These are phyloP conservation scores for Poliocrania exsul DNA, from an alignment of 2,797 vertebrate species.

Conservation along the genomic window DNA sequence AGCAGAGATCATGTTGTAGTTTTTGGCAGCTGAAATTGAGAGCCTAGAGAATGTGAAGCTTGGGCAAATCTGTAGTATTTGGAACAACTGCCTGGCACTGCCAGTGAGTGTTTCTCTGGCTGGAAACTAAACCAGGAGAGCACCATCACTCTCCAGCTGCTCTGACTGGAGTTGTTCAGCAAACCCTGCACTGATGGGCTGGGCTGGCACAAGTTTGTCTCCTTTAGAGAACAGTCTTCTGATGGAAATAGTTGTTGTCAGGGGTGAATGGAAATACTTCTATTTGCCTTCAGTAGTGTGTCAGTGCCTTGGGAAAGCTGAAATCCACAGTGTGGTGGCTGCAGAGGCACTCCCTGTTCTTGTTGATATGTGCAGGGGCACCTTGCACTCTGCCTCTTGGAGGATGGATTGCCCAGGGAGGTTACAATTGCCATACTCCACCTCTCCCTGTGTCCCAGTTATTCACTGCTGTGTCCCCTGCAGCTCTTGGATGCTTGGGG, in stretches of 20 bases:
- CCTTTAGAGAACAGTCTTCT: not conserved
- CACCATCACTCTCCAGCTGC: not conserved
- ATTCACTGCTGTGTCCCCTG: not conserved
- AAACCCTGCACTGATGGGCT: not conserved
- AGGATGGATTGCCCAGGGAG: not conserved
- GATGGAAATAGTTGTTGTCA: not conserved
- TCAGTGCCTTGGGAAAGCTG: not conserved
- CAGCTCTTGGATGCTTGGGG: not conserved
- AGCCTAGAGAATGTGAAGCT: constrained; percentile 14
- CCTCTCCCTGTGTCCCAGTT: not conserved
- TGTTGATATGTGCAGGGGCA: not conserved
- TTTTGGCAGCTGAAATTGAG: constrained; percentile 31
- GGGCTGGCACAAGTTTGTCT: not conserved
- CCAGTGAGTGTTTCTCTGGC: not conserved
- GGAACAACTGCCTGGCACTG: not conserved
- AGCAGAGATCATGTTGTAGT: not conserved
- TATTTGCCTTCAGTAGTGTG: not conserved
- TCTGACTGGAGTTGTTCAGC: not conserved
- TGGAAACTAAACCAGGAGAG: not conserved
- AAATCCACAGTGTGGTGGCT: not conserved
- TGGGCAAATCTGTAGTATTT: not conserved
- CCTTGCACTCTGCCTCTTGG: not conserved
- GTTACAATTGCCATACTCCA: not conserved
- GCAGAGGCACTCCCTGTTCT: not conserved
- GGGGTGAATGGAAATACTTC: not conserved